Percentiles rank a stretch among this genome's conserved stretches.
Evolutionary conservation across 2,113 vertebrate species (phyloP).

Genomic region (Poeciliopsis turrubarensis): DNA sequence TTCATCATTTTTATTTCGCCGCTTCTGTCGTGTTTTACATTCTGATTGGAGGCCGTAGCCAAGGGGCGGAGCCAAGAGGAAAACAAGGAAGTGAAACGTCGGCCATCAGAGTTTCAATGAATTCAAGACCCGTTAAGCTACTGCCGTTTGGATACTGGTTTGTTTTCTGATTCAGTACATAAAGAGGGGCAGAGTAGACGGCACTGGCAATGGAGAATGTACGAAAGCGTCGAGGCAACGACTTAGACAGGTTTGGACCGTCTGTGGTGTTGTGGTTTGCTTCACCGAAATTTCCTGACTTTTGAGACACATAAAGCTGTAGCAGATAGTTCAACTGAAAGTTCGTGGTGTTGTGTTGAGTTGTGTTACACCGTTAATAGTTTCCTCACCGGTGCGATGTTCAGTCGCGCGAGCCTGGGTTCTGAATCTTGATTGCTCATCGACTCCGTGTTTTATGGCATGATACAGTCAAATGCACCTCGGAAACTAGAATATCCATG

Average conservation of each 20-base stretch:
- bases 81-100: constrained; percentile 44
- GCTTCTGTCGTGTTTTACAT: not conserved
- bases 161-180: rapidly evolving
- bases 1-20: rapidly evolving
- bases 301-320: not conserved
- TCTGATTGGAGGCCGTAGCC: constrained; percentile 42
- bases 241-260: constrained; percentile 47
- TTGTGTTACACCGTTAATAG: not conserved
- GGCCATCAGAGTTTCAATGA: not conserved
- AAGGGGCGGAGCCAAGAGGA: constrained; percentile 30
- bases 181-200: not conserved
- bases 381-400: not conserved
- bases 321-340: not conserved
- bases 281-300: not conserved
- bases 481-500: not conserved
- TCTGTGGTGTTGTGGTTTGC: not conserved
- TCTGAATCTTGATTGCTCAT: not conserved
- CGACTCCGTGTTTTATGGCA: not conserved
- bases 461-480: not conserved
- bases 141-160: rapidly evolving
- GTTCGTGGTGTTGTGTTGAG: not conserved
- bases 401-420: not conserved
- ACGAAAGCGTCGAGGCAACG: constrained; percentile 52
- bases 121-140: not conserved
- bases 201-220: constrained; percentile 35